Base-by-base conservation (phyloP, 2,888 invertebrate species). In the Balanococcus diminutus region DNA sequence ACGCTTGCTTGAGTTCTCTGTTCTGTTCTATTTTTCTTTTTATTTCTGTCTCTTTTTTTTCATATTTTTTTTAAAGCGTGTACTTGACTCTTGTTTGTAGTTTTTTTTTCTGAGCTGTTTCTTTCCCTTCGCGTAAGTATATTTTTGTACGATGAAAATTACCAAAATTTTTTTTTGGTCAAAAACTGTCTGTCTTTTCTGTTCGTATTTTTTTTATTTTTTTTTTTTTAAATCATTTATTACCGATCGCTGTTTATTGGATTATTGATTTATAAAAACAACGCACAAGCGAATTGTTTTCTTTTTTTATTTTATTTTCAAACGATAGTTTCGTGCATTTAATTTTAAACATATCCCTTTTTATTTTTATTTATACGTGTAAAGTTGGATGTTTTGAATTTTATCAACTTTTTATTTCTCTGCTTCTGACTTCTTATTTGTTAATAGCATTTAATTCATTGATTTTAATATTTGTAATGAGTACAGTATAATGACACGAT, bases 281-380 rank as follows among this genome's bases (percentile, higher is more conserved):
- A 75, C 75, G 75, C 75, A 75, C 75, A 75, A 75, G n/a, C 75
- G 75, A 22, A n/a, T 36, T 14, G 32, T 75, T 75, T 31, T 56
- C 9, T 22, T 56, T 14, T 56, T 19, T 56, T 28, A 0, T 67
- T 25, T 28, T 19, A 0, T 67, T 25, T 28, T 19, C 51, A 19
- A 67, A 31, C 31, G 28, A 25, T 67, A 32, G 75, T 75, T 75
- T 75, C n/a, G 75, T 75, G 75, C 75, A 75, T 75, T 75, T 75
- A 75, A 75, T 75, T 75, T 32, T 75, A 75, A 75, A 75, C 75
- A 75, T 75, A 75, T 75, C 75, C 75, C 32, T 75, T 75, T 75
- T 75, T 75, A 75, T 75, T 75, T 67, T 67, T 8, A 75, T 32
- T 75, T 75, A 32, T 75, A 75, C 19, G 32, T 75, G 67, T 67